Evolutionary conservation across 2,888 invertebrate species (phyloP), one percentile per base, ranked within the genome.

Genomic region (Oegoconia quadripuncta): DNA sequence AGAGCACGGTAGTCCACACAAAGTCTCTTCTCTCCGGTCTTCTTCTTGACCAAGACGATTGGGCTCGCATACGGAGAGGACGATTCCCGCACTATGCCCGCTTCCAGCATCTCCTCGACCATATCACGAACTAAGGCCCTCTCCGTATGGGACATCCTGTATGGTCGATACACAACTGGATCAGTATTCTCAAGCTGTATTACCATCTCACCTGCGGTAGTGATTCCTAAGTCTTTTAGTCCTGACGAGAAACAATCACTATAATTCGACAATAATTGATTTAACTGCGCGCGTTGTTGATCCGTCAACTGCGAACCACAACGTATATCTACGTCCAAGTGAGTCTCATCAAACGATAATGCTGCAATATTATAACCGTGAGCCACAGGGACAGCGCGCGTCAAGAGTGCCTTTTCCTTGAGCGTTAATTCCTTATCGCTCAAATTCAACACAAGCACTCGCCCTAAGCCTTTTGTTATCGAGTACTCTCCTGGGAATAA

Each of bases 41-140:
- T 59, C 26, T 59, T 56, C 12, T 49, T 27, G 2, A 54, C 54
- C 7, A 55, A 15, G 1, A 54, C 41, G n/a, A 56, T 49, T 0
- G 58, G 54, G 27, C 52, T 53, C 0, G 58, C 58, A 30, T 52
- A 55, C 5, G 48, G 42, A 1, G 52, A 58, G 3, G 35, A 32
- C 1, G 52, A 55, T 29, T 54, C 52, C 8, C 41, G 29, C n/a
- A 53, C 37, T n/a, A 55, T 55, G 5, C 38, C 42, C 25, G 8
- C 11, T 2, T 52, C 46, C 0, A 46, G 1, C 48, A 52, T 45
- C 14, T 54, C 48, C 14, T 51, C 30, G 1, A 51, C 42, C 48
- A 54, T 52, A 6, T 38, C 13, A 6, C 31, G 18, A 1, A 56
- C 51, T 1, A 26, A 5, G 5, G 12, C 1, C 18, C 50, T 11